These are phyloP conservation scores for Ptilodon capucinus DNA, from an alignment of 2,888 invertebrate genomes.

Conservation along the genomic window DNA sequence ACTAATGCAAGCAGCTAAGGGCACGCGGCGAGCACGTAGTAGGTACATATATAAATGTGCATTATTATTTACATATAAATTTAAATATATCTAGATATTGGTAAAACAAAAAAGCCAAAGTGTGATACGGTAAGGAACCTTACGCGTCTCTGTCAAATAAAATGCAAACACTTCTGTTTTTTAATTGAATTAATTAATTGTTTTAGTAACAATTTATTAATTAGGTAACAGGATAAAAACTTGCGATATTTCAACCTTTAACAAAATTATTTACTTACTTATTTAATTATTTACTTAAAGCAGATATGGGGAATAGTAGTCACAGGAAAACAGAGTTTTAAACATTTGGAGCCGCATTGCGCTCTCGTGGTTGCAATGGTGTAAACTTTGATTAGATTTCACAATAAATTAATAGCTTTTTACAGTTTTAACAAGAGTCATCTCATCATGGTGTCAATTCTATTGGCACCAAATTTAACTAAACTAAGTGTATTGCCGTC, in stretches of 20 bases:
- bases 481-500: too few species aligned
- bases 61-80: slow-evolving; percentile 34
- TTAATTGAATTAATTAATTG: not conserved
- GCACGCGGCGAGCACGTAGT: slow-evolving; percentile 53
- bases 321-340: not conserved
- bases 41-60: slow-evolving; percentile 48
- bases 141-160: not conserved
- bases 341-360: not conserved
- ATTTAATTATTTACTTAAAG: slow-evolving; percentile 8
- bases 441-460: too few species aligned
- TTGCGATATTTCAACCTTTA: not conserved
- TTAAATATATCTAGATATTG: not conserved
- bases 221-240: not conserved
- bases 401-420: not conserved
- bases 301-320: not conserved
- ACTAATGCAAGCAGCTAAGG: slow-evolving; percentile 72
- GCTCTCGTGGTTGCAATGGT: not conserved
- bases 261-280: slow-evolving; percentile 5
- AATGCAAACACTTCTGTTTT: not conserved
- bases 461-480: too few species aligned
- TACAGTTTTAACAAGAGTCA: too few species aligned
- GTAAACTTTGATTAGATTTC: not conserved
- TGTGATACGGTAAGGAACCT: not conserved
- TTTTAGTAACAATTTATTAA: not conserved
- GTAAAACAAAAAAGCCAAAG: not conserved